phyloP scores from a whole-genome alignment of 2,113 vertebrate species.

The Eptatretus burgeri region DNA sequence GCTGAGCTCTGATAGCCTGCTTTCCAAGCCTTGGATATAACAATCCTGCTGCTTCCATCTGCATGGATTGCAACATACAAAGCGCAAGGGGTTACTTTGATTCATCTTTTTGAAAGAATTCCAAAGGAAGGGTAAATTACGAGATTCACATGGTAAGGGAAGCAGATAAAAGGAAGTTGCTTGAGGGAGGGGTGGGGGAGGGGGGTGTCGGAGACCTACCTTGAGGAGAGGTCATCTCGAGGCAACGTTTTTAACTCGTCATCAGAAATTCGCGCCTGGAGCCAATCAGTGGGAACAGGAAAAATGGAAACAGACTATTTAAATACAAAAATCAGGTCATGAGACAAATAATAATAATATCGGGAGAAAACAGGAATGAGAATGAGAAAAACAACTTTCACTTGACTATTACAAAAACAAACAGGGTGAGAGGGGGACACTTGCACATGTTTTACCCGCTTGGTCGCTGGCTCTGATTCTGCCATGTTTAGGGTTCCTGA shows the following conservation, averaged over 20 bases:
- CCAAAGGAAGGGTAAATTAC: background rate
- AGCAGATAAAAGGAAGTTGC: background rate
- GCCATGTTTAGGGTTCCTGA: background rate
- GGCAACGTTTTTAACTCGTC: constrained; percentile 86
- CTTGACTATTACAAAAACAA: background rate
- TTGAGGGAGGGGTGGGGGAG: background rate
- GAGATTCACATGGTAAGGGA: background rate
- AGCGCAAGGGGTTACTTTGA: constrained; percentile 6
- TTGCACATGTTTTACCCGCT: constrained; percentile 2
- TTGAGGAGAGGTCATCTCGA: constrained; percentile 63
- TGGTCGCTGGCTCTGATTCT: background rate
- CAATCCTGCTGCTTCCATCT: constrained; percentile 97
- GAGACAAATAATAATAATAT: background rate
- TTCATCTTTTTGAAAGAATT: background rate
- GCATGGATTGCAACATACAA: constrained; percentile 11
- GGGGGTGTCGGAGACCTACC: constrained; percentile 20
- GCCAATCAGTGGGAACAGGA: background rate
- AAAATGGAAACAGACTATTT: background rate
- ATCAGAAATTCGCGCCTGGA: constrained; percentile 79
- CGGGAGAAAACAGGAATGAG: background rate
- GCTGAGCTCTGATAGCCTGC: constrained; percentile 85
- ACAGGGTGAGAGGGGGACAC: background rate
- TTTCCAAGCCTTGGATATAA: constrained; percentile 77
- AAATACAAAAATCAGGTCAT: background rate
- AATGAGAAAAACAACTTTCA: background rate